Evolutionary conservation across 2,113 vertebrate species (phyloP).

Genomic region (Chlamydotis undulata): DNA sequence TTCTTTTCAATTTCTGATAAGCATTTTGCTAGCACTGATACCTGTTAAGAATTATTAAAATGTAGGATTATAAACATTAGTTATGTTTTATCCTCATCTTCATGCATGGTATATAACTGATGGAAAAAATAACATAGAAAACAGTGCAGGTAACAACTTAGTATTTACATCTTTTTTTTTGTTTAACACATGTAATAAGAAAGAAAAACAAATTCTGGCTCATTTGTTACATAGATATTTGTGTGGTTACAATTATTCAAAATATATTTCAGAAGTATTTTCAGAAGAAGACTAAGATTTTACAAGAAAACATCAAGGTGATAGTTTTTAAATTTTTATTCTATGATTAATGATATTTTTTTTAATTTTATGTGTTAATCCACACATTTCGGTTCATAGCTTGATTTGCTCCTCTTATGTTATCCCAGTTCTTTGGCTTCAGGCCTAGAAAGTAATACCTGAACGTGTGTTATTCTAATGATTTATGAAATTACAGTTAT

Average conservation of each 20-base stretch:
- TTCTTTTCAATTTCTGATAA: not conserved
- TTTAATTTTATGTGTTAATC: not conserved
- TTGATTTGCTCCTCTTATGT: not conserved
- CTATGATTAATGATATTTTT: not conserved
- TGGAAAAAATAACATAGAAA: not conserved
- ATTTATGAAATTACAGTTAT: not conserved
- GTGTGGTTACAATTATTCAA: not conserved
- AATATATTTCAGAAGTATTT: not conserved
- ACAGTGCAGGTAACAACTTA: not conserved
- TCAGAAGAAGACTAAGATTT: not conserved
- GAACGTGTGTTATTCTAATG: not conserved
- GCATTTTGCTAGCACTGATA: not conserved
- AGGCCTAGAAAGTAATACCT: not conserved
- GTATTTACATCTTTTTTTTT: not conserved
- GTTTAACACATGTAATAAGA: not conserved
- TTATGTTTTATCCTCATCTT: not conserved
- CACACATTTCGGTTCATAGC: not conserved
- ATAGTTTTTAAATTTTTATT: not conserved
- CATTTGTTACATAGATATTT: not conserved
- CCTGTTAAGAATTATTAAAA: not conserved
- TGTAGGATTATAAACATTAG: not conserved
- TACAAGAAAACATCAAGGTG: not conserved
- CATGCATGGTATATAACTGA: not conserved
- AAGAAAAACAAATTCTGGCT: not conserved
- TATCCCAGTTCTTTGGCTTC: not conserved